Conservation (phyloP, 2,888 invertebrate species). For the Hecatera dysodea region DNA sequence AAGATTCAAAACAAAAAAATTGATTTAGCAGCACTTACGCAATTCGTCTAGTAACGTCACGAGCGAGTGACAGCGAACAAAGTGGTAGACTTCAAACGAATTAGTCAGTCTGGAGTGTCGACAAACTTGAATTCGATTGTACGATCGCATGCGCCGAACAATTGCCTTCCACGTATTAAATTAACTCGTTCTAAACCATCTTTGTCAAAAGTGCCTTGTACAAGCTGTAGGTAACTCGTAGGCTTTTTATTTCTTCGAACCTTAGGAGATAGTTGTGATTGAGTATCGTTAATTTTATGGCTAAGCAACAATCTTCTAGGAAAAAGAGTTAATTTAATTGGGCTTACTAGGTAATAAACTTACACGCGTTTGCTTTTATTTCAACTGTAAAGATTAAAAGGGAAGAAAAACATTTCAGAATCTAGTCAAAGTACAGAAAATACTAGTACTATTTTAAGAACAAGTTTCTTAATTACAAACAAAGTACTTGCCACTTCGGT, state of each 20-base stretch:
- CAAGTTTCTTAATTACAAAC: background rate
- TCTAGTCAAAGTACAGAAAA: background rate
- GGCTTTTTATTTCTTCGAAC: constrained; percentile 26
- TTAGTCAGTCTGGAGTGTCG: constrained; percentile 36
- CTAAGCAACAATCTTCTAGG: constrained; percentile 3
- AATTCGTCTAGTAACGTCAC: constrained; percentile 32
- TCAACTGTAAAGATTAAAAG: too few relatives aligned
- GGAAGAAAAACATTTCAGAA: too few relatives aligned
- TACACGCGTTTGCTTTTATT: too few relatives aligned
- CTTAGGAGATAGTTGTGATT: constrained; percentile 11
- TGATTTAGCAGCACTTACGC: constrained; percentile 40
- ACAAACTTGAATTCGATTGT: constrained; percentile 43
- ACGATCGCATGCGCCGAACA: constrained; percentile 25
- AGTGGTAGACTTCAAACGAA: constrained; percentile 44
- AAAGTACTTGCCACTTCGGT: background rate
- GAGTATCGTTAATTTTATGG: constrained; percentile 35
- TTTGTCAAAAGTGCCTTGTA: constrained; percentile 37
- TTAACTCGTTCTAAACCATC: constrained; percentile 23
- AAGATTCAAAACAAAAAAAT: constrained; percentile 7
- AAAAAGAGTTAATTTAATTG: background rate
- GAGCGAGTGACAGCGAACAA: constrained; percentile 21
- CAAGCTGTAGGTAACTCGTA: constrained; percentile 32
- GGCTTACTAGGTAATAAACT: too few relatives aligned
- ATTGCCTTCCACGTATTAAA: constrained; percentile 41
- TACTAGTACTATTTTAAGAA: background rate